A percentile compares a stretch with the other conserved stretches of the same genome.
These are phyloP conservation scores for Phyllostomus discolor DNA, from an alignment of 2,113 vertebrate species.

Conservation along the genomic window DNA sequence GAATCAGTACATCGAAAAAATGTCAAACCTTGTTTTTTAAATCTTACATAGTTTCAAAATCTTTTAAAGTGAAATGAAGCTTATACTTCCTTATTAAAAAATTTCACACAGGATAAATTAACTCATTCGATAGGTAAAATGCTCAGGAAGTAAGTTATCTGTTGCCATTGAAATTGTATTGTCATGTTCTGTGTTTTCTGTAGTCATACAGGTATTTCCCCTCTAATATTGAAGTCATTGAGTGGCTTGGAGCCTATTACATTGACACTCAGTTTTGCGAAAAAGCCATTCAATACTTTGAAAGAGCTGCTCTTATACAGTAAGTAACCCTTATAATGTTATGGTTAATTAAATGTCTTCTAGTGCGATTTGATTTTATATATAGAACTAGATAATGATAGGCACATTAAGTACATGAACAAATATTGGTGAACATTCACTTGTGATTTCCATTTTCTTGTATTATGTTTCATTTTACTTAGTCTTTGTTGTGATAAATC, in stretches of 20 bases:
- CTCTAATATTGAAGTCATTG: conserved; percentile 95
- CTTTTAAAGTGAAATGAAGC: neutral
- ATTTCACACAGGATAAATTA: conserved; percentile 72
- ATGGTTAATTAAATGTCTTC: conserved; percentile 49
- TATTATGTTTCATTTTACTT: conserved; percentile 42
- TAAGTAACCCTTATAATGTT: conserved; percentile 82
- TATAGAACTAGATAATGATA: conserved; percentile 21
- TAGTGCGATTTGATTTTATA: conserved; percentile 6
- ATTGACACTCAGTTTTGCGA: conserved; percentile 97
- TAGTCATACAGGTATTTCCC: conserved; percentile 97
- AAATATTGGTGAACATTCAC: conserved; percentile 7
- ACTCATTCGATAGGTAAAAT: conserved; percentile 61
- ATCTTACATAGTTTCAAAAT: conserved; percentile 70
- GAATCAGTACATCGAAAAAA: conserved; percentile 27
- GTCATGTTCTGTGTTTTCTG: conserved; percentile 63
- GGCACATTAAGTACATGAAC: neutral
- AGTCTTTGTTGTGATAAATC: neutral
- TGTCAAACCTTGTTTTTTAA: conserved; percentile 65
- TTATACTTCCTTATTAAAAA: conserved; percentile 43
- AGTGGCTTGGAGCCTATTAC: conserved; percentile 97
- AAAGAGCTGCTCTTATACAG: conserved; percentile 97
- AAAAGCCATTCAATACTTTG: conserved; percentile 98
- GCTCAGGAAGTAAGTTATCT: conserved; percentile 65
- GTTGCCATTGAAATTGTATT: conserved; percentile 69
- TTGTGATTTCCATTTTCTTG: conserved; percentile 23